Base-by-base conservation (phyloP, 2,888 invertebrate species). In the Rhagonycha lutea region DNA sequence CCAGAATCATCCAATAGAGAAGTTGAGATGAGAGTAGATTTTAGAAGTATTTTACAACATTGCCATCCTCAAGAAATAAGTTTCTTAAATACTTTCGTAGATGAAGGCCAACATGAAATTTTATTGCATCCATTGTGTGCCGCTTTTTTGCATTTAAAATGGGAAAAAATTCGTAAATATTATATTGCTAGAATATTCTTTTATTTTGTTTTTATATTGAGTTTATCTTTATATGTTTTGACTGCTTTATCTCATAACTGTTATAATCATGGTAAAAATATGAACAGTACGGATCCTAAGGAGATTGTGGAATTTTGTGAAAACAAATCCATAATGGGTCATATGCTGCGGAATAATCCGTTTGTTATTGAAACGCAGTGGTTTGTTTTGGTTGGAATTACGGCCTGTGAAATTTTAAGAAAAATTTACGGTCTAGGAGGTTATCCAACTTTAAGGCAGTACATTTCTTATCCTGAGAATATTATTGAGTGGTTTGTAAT, bases 131-230 rank as follows among this genome's bases (percentile, higher is more conserved):
- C 96, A 0, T 88, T 96, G 4, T 96, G 96, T 86, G 95, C 96
- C 9, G 95, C 96, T 0, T 96, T 96, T 85, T 89, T 96, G 0
- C 93, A 96, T 84, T 91, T 96, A 70, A 96, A 96, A 86, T 96
- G 96, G 96, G 94, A 95, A 83, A 95, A 96, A 86, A 96, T 96
- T 80, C 91, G 96, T 28, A 95, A 95, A 88, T 96, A 95, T 85
- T 96, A 96, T 84, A 93, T 95, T 12, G 95, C 94, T 0, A 89
- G 95, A 72, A 89, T 96, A 81, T 90, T 95, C 79, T 91, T 95
- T 82, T 95, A 95, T 86, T 92, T 94, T 78, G 91, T 94, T 75
- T 96, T 95, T 84, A 94, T 96, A 74, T 86, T 95, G 72, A 93
- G 95, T 80, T 89, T 96, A n/a, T 95, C 95, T 0, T 86, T 94